phyloP scores from a whole-genome alignment of 2,797 vertebrate species.

The Holocentrus rufus region DNA sequence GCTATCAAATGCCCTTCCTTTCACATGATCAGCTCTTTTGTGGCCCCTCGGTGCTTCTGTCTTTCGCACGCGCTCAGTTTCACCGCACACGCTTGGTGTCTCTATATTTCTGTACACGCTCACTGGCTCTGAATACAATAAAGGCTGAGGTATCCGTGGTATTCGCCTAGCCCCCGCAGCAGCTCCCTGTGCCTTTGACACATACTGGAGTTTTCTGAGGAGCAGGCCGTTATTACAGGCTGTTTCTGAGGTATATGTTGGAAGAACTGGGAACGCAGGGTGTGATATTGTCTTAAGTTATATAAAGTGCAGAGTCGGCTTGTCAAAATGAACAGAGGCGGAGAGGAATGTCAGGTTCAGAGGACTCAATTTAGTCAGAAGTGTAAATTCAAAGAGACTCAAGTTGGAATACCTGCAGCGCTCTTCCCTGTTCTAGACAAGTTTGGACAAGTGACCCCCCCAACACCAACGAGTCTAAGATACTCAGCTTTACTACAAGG shows the following conservation, averaged over 20 bases:
- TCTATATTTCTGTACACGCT: constrained; percentile 55
- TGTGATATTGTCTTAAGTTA: constrained; percentile 40
- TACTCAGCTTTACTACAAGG: background rate
- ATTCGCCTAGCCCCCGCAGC: constrained; percentile 82
- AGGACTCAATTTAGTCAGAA: constrained; percentile 25
- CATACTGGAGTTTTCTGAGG: constrained; percentile 49
- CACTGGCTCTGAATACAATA: constrained; percentile 67
- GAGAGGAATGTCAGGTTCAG: constrained; percentile 43
- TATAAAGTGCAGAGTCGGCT: constrained; percentile 35
- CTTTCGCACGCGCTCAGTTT: constrained; percentile 63
- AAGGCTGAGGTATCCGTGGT: constrained; percentile 85
- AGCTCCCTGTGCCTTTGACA: constrained; percentile 78
- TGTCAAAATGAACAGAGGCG: constrained; percentile 38
- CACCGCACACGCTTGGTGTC: constrained; percentile 46
- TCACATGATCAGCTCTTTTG: constrained; percentile 58
- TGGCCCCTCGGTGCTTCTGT: constrained; percentile 44
- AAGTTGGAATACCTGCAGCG: constrained; percentile 31
- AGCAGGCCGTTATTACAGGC: constrained; percentile 57
- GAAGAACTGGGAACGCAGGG: constrained; percentile 33
- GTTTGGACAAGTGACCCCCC: constrained; percentile 50
- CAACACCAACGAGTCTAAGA: constrained; percentile 13
- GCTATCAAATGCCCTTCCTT: constrained; percentile 47
- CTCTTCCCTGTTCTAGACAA: constrained; percentile 38
- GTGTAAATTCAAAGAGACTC: constrained; percentile 30
- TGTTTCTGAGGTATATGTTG: constrained; percentile 51